phyloP scores from a whole-genome alignment of 2,888 invertebrate species.

The Drepanosiphum platanoidis region DNA sequence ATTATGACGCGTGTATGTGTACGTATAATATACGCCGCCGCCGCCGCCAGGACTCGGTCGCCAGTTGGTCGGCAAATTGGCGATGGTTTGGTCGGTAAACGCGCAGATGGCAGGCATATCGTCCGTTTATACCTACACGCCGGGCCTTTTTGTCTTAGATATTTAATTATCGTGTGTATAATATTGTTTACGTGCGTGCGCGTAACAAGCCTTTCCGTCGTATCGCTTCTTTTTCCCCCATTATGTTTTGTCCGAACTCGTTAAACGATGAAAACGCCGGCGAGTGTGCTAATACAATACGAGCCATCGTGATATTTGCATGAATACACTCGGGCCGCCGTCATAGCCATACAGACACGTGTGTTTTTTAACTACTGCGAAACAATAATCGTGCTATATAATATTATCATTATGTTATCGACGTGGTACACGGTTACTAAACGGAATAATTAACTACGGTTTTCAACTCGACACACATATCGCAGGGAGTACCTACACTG shows the following conservation, averaged over 20 bases:
- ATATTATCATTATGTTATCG: not conserved
- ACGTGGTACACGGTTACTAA: not conserved
- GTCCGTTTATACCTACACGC: not conserved
- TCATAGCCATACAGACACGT: not conserved
- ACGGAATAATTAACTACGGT: not conserved
- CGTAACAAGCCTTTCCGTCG: not conserved
- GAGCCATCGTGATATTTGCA: not conserved
- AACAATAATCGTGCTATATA: too few species aligned
- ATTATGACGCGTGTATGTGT: not conserved
- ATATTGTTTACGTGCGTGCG: not conserved
- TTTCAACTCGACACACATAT: not conserved
- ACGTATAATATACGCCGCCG: not conserved
- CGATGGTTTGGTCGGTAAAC: not conserved
- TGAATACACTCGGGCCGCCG: not conserved
- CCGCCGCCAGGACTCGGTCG: not conserved
- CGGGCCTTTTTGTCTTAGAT: not conserved
- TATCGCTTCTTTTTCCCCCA: too few species aligned
- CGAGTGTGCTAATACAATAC: too few species aligned
- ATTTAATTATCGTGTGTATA: conserved; percentile 5
- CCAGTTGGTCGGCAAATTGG: conserved; percentile 30
- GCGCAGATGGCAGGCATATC: conserved; percentile 9
- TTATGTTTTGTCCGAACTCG: not conserved
- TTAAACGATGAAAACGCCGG: not conserved
- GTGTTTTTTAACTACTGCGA: not conserved
- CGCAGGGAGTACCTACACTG: not conserved